Conservation (phyloP, 1,140 invertebrate genomes). For the Microplitis demolitor region DNA sequence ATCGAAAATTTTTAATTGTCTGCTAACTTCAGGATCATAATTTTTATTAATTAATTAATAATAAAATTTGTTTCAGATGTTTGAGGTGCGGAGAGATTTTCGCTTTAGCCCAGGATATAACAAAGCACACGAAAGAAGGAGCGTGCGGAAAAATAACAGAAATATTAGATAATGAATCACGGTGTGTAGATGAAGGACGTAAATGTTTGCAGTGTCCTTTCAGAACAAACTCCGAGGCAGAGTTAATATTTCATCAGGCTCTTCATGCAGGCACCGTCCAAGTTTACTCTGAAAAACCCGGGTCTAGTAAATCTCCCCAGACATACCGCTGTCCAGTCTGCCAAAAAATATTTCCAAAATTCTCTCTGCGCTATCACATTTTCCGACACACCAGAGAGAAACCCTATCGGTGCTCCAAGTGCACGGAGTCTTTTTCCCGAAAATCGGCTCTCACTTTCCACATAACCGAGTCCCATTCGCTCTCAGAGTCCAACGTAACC, state of each 20-base stretch:
- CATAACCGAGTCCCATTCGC: slow-evolving; percentile 36
- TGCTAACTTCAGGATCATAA: too few species aligned
- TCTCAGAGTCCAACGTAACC: slow-evolving; percentile 2
- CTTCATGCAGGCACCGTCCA: slow-evolving; percentile 63
- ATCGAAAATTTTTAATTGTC: too few species aligned
- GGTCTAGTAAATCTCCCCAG: slow-evolving; percentile 46
- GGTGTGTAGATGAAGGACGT: slow-evolving; percentile 31
- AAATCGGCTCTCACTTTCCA: slow-evolving; percentile 63
- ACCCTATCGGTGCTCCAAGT: slow-evolving; percentile 70
- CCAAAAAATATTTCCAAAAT: slow-evolving; percentile 71
- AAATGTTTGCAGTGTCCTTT: slow-evolving; percentile 60
- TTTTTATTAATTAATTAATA: too few species aligned
- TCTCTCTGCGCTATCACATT: slow-evolving; percentile 72
- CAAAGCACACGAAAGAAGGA: slow-evolving; percentile 65
- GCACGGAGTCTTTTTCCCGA: slow-evolving; percentile 69
- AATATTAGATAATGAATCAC: neutral
- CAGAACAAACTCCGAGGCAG: slow-evolving; percentile 60
- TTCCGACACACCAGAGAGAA: slow-evolving; percentile 78
- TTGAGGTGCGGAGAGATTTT: slow-evolving; percentile 71
- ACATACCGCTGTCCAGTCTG: slow-evolving; percentile 72
- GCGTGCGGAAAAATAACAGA: slow-evolving; percentile 33
- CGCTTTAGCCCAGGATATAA: slow-evolving; percentile 73
- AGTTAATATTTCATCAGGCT: slow-evolving; percentile 70
- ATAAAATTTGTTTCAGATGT: slow-evolving; percentile 62
- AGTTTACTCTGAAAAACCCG: slow-evolving; percentile 45